These are phyloP conservation scores for Aegypius monachus DNA, from an alignment of 2,113 vertebrate genomes.

Conservation along the genomic window DNA sequence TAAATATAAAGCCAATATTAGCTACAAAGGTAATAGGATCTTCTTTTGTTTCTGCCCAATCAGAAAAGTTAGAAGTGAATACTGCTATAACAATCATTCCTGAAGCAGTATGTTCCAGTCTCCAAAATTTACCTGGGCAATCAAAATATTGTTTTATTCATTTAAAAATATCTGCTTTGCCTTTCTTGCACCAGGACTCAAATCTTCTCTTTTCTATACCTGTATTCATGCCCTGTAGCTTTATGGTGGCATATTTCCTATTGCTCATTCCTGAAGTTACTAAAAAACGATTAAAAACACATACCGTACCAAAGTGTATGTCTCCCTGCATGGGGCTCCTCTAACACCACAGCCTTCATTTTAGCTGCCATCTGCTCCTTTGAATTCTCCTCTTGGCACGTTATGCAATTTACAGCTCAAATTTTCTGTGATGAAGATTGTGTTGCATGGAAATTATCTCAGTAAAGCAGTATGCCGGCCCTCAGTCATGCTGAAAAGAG, in stretches of 20 bases:
- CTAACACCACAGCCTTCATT: background rate
- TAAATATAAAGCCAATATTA: background rate
- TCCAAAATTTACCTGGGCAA: background rate
- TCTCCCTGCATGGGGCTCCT: background rate
- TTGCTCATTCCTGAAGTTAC: background rate
- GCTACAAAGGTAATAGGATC: background rate
- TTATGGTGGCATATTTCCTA: background rate
- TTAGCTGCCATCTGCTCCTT: background rate
- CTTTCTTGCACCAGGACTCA: background rate
- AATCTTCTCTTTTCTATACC: background rate
- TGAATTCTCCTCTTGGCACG: background rate
- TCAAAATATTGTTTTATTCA: background rate
- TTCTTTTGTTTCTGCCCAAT: background rate
- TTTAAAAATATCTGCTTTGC: background rate
- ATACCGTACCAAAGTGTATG: accelerated
- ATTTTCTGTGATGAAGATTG: background rate
- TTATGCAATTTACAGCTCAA: background rate
- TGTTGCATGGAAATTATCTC: background rate
- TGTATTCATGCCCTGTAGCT: background rate
- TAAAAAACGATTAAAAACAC: background rate
- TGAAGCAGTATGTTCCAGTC: background rate
- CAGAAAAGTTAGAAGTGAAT: background rate
- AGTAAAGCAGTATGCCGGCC: background rate
- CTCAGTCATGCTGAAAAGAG: background rate
- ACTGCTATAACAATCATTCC: background rate